A percentile compares a stretch with the other conserved stretches of the same genome.
Conservation (phyloP, 2,888 invertebrate genomes). For the Aquatica leii region DNA sequence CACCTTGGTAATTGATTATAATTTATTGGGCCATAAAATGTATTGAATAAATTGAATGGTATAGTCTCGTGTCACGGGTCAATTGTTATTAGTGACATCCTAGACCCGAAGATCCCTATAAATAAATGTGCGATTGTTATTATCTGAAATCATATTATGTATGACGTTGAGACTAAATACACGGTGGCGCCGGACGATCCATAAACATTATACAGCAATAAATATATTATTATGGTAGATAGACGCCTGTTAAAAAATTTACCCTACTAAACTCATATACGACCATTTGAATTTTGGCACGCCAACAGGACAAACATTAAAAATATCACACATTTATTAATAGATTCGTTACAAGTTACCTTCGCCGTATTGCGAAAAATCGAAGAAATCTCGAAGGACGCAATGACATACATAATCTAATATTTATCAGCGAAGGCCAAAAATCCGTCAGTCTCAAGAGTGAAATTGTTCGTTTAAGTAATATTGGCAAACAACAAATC, state of each 20-base stretch:
- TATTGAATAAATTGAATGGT: slow-evolving; percentile 28
- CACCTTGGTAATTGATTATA: slow-evolving; percentile 18
- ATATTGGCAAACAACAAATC: slow-evolving; percentile 19
- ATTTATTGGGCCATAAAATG: slow-evolving; percentile 15
- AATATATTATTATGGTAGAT: slow-evolving; percentile 30
- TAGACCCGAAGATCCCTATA: slow-evolving; percentile 36
- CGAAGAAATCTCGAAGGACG: slow-evolving; percentile 15
- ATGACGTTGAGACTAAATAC: slow-evolving; percentile 40
- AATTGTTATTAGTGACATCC: slow-evolving; percentile 30
- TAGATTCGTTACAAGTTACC: slow-evolving; percentile 18
- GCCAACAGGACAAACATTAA: slow-evolving; percentile 13
- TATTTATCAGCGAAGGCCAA: slow-evolving; percentile 23
- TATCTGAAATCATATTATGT: slow-evolving; percentile 40
- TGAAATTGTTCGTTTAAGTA: slow-evolving; percentile 13
- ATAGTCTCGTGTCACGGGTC: slow-evolving; percentile 24
- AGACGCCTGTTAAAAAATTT: slow-evolving; percentile 28
- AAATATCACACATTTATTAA: slow-evolving; percentile 14
- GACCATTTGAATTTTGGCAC: slow-evolving; percentile 20
- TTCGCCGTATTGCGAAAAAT: slow-evolving; percentile 26
- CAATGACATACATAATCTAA: slow-evolving; percentile 14
- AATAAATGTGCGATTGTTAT: slow-evolving; percentile 37
- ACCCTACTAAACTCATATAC: slow-evolving; percentile 14
- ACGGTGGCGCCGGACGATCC: slow-evolving; percentile 39
- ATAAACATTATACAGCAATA: slow-evolving; percentile 37
- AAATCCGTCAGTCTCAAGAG: slow-evolving; percentile 18